Evolutionary conservation across 2,888 invertebrate species (phyloP), one percentile per base, ranked within the genome.

Genomic region (Cistogaster globosa): DNA sequence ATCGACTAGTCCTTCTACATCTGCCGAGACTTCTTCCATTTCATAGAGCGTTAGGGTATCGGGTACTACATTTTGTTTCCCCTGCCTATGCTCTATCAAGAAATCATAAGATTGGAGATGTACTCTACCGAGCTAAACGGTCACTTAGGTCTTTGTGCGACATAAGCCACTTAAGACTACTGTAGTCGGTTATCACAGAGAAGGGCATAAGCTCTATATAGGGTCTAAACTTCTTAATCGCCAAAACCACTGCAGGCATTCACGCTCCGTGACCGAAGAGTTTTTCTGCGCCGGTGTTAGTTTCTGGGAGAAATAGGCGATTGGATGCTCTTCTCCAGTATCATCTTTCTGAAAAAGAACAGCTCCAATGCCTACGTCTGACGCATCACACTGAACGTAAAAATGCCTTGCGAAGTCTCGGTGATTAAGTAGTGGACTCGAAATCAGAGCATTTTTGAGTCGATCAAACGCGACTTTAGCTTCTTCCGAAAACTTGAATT

Each of bases 331-430:
- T 3, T 18, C 71, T 11, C 26, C 26, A 11, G 38, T 9, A 16
- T 63, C 63, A 18, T 75, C 53, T 55, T 55, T 55, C 14, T 65
- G 63, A 14, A 65, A 65, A 14, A 75, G 42, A 3, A 75, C 55
- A 9, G 55, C 63, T 1, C 53, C 75, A 16, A 72, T 32, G 7
- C 72, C 63, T 2, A 53, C 16, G 20, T 72, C 58, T 2, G 72
- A 72, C 8, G 72, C 72, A 53, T 53, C 53, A 48, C 6, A 48
- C 14, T 16, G 45, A 0, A 48, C 45, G 45, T 48, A 45, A 14
- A 45, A 51, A 51, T 51, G 51, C 9, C 12, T 53, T 12, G 53
- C 18, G 20, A 53, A 53, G 6, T 53, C 20, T 16, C 20, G 18
- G 12, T 53, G 53, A 53, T 53, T 53, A 58, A 32, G 32, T 3